phyloP scores from a whole-genome alignment of 2,888 invertebrate genomes.

The Andrena flavipes region DNA sequence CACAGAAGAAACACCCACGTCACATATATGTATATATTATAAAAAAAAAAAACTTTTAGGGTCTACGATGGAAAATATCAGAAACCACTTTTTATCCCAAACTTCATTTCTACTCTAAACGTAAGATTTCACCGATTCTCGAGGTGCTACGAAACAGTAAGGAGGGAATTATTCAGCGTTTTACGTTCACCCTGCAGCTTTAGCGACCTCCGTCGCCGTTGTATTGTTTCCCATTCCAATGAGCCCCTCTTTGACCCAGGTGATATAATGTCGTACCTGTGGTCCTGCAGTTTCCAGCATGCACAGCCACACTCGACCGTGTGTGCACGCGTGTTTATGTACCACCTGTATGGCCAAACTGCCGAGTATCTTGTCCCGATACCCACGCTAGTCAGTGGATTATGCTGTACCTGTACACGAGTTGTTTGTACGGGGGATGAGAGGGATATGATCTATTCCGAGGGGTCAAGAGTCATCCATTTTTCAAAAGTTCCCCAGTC shows the following conservation, averaged over 20 bases:
- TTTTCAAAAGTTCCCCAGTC: conserved; percentile 66
- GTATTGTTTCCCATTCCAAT: not conserved
- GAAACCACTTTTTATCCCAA: too few relatives aligned
- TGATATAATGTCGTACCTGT: conserved; percentile 15
- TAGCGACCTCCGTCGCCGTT: not conserved
- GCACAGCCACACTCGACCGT: not conserved
- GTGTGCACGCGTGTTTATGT: conserved; percentile 14
- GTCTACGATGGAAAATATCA: too few relatives aligned
- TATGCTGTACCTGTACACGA: conserved; percentile 59
- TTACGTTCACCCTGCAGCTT: not conserved
- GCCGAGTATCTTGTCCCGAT: conserved; percentile 19
- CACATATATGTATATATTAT: too few relatives aligned
- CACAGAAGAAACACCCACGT: too few relatives aligned
- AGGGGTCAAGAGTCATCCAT: conserved; percentile 56
- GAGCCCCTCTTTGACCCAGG: conserved; percentile 31
- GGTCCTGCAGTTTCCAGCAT: conserved; percentile 8
- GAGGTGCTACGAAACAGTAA: too few relatives aligned
- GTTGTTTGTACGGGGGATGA: conserved; percentile 68
- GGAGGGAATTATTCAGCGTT: too few relatives aligned
- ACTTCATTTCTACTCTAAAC: too few relatives aligned
- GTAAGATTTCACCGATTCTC: too few relatives aligned
- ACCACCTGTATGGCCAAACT: conserved; percentile 46
- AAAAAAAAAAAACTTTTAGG: too few relatives aligned
- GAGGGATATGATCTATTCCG: conserved; percentile 46
- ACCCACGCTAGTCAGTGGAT: conserved; percentile 48